Conservation (phyloP, 2,113 vertebrate species). For the Nematolebias whitei region DNA sequence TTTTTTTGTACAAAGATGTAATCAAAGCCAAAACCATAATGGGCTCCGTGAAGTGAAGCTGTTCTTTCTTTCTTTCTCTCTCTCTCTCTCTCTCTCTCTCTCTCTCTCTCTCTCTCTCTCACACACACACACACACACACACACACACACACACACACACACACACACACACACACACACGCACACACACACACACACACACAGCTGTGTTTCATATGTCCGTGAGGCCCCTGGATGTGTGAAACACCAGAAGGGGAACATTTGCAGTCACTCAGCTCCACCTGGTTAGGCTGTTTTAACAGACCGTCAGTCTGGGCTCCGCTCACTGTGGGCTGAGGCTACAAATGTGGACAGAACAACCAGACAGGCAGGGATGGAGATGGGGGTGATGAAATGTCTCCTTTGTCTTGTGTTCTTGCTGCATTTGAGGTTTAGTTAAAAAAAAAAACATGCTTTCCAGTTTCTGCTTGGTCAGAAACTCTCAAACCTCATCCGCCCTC, state of each 20-base stretch:
- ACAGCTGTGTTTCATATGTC: conserved; percentile 82
- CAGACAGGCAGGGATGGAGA: conserved; percentile 7
- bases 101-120: no score
- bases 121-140: no score
- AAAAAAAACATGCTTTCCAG: not conserved
- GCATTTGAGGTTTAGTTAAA: conserved; percentile 70
- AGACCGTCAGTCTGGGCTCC: conserved; percentile 61
- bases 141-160: no score
- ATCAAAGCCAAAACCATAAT: conserved; percentile 29
- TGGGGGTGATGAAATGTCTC: conserved; percentile 48
- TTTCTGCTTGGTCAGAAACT: conserved; percentile 44
- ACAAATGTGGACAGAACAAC: conserved; percentile 55
- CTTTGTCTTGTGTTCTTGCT: conserved; percentile 50
- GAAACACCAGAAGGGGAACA: conserved; percentile 75
- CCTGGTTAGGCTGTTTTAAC: conserved; percentile 77
- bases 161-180: no score
- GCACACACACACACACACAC: no score
- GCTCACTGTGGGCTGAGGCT: conserved; percentile 54
- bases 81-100: conserved; percentile 38
- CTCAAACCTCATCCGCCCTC: conserved; percentile 45
- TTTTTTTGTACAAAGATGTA: not conserved
- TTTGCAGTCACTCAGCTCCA: conserved; percentile 78
- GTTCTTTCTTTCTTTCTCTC: conserved; percentile 39
- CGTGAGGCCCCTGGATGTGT: conserved; percentile 73
- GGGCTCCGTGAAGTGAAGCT: conserved; percentile 49